phyloP scores from a whole-genome alignment of 2,888 invertebrate genomes.

The Calephelis perditalis region DNA sequence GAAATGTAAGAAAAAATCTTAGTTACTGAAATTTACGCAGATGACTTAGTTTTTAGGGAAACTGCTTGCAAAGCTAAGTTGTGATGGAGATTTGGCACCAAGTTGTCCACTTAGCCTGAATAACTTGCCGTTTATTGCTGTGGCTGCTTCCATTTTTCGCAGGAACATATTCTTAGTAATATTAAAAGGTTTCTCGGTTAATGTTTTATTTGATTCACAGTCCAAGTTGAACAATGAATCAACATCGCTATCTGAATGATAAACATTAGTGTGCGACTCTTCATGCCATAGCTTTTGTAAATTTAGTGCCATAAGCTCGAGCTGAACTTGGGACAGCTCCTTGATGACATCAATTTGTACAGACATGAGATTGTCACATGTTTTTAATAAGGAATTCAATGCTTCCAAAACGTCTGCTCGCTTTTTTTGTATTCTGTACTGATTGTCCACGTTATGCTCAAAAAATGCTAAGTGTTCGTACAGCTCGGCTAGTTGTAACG shows the following conservation, averaged over 20 bases:
- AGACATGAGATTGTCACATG: conserved; percentile 68
- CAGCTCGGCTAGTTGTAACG: conserved; percentile 80
- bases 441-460: conserved; percentile 81
- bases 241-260: conserved; percentile 53
- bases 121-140: conserved; percentile 58
- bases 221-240: conserved; percentile 64
- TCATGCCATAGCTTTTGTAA: conserved; percentile 75
- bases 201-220: conserved; percentile 59
- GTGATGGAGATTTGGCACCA: conserved; percentile 46
- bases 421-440: conserved; percentile 78
- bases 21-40: not conserved
- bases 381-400: conserved; percentile 72
- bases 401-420: conserved; percentile 79
- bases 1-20: not conserved
- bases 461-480: conserved; percentile 84
- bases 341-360: conserved; percentile 76
- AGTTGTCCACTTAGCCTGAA: conserved; percentile 59
- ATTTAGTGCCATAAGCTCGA: conserved; percentile 80
- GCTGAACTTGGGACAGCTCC: conserved; percentile 80
- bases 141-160: conserved; percentile 67
- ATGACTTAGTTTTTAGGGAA: conserved; percentile 20
- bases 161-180: conserved; percentile 58
- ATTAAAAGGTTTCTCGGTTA: conserved; percentile 60
- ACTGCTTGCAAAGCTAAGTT: conserved; percentile 45
- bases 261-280: conserved; percentile 63